Evolutionary conservation across 2,113 vertebrate genomes (phyloP).

Genomic region (Lagenorhynchus albirostris): DNA sequence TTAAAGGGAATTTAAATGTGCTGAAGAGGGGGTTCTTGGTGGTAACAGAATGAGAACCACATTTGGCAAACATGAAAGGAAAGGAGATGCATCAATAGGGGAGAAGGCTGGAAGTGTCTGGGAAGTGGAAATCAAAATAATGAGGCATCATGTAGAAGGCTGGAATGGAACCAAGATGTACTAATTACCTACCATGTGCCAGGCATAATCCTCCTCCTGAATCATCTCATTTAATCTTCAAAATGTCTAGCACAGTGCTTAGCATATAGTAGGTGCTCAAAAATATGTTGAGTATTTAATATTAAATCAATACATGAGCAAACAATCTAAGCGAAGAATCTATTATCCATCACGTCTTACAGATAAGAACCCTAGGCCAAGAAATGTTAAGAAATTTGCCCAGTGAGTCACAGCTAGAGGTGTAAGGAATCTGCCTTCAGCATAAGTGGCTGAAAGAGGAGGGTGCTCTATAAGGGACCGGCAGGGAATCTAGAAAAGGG

Average conservation of each 20-base stretch:
- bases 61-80: not conserved
- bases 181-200: not conserved
- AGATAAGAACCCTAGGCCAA: not conserved
- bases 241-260: not conserved
- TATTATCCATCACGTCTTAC: not conserved
- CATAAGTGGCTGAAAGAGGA: not conserved
- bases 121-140: not conserved
- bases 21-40: not conserved
- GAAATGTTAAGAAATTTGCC: not conserved
- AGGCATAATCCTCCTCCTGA: not conserved
- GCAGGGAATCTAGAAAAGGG: slow-evolving; percentile 21
- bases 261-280: not conserved
- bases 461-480: not conserved
- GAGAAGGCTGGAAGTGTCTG: not conserved
- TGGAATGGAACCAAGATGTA: not conserved
- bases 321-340: not conserved
- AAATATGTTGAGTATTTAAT: slow-evolving; percentile 9
- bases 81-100: not conserved
- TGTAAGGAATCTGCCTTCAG: not conserved
- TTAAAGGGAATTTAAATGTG: not conserved
- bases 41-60: not conserved
- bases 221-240: not conserved
- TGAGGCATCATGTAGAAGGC: not conserved
- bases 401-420: not conserved
- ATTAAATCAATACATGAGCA: not conserved